phyloP scores from a whole-genome alignment of 2,113 vertebrate genomes.

The Ranitomeya variabilis region DNA sequence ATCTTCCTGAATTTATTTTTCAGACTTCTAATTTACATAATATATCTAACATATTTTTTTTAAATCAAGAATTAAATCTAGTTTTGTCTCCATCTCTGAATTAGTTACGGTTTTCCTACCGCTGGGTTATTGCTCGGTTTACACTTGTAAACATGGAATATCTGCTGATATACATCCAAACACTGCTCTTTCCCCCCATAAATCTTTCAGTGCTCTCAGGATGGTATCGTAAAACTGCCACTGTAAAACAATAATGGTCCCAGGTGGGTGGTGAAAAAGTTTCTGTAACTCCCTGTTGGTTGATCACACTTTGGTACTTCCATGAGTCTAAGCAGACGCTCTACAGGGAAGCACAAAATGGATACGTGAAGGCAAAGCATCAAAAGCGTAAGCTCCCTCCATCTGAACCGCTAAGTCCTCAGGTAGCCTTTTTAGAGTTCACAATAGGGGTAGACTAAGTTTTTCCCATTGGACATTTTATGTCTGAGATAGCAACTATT shows the following conservation, averaged over 20 bases:
- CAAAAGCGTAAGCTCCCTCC: neutral
- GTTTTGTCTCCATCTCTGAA: neutral
- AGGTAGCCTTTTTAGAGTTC: neutral
- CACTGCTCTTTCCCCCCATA: constrained; percentile 8
- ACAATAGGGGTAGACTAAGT: neutral
- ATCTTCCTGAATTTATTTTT: neutral
- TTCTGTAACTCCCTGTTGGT: constrained; percentile 8
- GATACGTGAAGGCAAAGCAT: neutral
- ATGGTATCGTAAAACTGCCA: constrained; percentile 19
- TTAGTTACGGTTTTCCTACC: neutral
- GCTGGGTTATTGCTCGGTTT: neutral
- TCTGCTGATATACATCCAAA: constrained; percentile 24
- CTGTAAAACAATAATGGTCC: constrained; percentile 32
- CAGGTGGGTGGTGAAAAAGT: constrained; percentile 26
- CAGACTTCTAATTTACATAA: neutral
- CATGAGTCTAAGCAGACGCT: neutral
- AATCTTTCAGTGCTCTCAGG: constrained; percentile 32
- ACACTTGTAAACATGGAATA: constrained; percentile 20
- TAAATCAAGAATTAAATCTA: neutral
- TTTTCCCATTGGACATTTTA: neutral
- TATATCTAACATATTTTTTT: neutral
- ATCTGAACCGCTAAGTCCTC: neutral
- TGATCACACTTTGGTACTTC: constrained; percentile 23
- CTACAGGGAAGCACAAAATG: constrained; percentile 10
- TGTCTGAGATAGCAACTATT: neutral